Evolutionary conservation across 1,140 invertebrate genomes (phyloP), one percentile per base, ranked within the genome.

Genomic region (Papilio polytes): DNA sequence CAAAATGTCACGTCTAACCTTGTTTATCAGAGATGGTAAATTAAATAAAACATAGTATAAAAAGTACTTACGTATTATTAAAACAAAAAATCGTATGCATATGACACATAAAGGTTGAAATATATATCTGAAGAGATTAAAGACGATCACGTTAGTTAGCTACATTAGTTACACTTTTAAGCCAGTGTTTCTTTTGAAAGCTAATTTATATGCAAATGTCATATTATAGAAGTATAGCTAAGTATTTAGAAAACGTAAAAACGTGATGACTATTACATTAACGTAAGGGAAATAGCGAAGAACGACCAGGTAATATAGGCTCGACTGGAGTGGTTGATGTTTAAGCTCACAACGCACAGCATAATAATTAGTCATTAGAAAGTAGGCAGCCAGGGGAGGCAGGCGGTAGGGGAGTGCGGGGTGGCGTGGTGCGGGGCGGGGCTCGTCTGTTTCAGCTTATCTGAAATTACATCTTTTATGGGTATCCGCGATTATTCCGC

Each of bases 341-440:
- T 92, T 89, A 93, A 91, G 90, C 92, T 93, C 89, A 89, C 86
- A 92, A 94, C 92, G 94, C 90, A 94, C 92, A 94, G 94, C 92
- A 95, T 94, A 94, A 94, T 95, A 94, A 95, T 95, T 95, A 95
- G 94, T 94, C 94, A 95, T 95, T 95, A 95, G 92, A 93, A 95
- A 94, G 93, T 93, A 91, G 92, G 93, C 86, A 94, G 90, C 85
- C 84, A 88, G 88, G 86, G 74, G 63, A 91, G 91, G 92, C 86
- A 93, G 90, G 85, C 83, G 88, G 88, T 89, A 85, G 73, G 82
- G 87, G 84, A 59, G 85, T 83, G 85, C 82, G 80, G 78, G 85
- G 84, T 59, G 84, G 80, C 85, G 87, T 85, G 82, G 76, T 77
- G 51, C 82, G 85, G 89, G 92, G 93, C 90, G 91, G 91, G 74